Base-by-base conservation (phyloP, 1,140 invertebrate species). In the Cecropterus lyciades region DNA sequence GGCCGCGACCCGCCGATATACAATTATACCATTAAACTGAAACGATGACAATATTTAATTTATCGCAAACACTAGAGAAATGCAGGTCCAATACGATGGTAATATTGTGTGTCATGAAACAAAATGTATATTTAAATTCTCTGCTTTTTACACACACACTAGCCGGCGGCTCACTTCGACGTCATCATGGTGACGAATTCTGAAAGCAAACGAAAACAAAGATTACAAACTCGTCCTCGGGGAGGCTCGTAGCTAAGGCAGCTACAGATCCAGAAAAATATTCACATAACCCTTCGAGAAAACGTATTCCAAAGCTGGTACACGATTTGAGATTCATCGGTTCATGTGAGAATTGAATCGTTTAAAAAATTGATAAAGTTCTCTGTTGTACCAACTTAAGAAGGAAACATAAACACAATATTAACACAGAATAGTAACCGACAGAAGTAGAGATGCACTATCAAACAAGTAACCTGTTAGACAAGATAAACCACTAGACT, bases 161-260 rank as follows among this genome's bases (percentile, higher is more conserved):
- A 85, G 78, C 82, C 85, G 84, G 75, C 82, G 80, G 86, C 94
- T 95, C 97, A 98, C 97, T 98, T 98, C 95, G 97, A 98, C 95
- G 97, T 98, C 97, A 98, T 98, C 97, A 98, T 98, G 94, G 97
- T 98, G 94, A 98, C 97, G 94, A 98, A 98, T 96, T 98, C 97
- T 98, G 96, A 53, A 97, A 96, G 85, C 93, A 93, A 89, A 93
- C 84, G 87, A 87, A 75, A 67, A 78, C 52, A 13, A 1, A 16
- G 56, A 79, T 87, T 79, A 87, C 73, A 66, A n/a, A 37, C 11
- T 30, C 13, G 49, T 16, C 27, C 27, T 8, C 30, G 17, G 20
- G 17, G 11, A 13, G 17, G 20, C 16, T 16, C 4, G 33, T 14
- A 13, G 27, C 33, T 16, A 13, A 24, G 10, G 16, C 53, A 42